Evolutionary conservation across 1,140 invertebrate species (phyloP), one percentile per base, ranked within the genome.

Genomic region (Anastatus disparis): DNA sequence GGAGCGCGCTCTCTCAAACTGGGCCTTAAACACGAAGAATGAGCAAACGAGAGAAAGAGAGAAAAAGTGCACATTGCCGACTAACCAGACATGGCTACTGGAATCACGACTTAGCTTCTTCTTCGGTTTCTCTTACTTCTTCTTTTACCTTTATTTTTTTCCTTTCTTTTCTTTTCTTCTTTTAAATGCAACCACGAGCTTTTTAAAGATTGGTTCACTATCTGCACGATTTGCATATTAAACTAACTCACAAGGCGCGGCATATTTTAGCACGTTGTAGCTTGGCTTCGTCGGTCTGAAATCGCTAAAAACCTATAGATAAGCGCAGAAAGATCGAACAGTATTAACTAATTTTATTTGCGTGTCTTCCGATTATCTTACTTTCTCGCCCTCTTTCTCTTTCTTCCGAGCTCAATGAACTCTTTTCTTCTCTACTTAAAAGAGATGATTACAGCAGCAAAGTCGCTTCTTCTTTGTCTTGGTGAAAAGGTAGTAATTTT

Each of bases 221-320:
- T 83, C 81, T 82, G 71, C 42, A 70, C 74, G 76, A 83, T 83
- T 83, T 83, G 79, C 81, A 82, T 83, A 83, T 82, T 83, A 83
- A 83, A 83, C 79, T 83, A 83, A 83, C 81, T 83, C 79, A 79
- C 80, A 78, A 1, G 76, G 76, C 78, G 79, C 79, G 78, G 76
- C 76, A 81, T 82, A 83, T 83, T 82, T 83, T 80, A 82, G 72
- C 38, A 46, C 46, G 35, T 26, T 26, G 20, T 15, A 17, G 31
- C 46, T 40, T 7, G 38, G 12, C 63, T 65, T 44, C 40, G 20
- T 17, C 27, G 29, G 15, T n/a, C 27, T 55, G n/a, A 42, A 53
- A 46, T 58, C 40, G 38, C 53, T 48, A 48, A 58, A n/a, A 48
- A 48, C 42, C 2, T 17, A 56, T 44, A 48, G 52, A 67, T 58